Conservation (phyloP, 2,888 invertebrate species). For the Hemithea aestivaria region DNA sequence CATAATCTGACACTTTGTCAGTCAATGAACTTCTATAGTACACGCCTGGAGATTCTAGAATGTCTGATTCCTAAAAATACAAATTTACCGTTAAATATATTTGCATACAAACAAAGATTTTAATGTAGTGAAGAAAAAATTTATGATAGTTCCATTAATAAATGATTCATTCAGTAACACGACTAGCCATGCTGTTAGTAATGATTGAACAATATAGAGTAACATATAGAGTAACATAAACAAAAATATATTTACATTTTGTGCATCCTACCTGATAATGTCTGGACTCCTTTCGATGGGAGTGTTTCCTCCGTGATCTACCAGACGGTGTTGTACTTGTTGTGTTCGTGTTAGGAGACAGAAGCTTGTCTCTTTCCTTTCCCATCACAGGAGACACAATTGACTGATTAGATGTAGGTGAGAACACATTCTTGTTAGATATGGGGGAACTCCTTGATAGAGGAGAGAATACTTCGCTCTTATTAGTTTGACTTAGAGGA, state of each 20-base stretch:
- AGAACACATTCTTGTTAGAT: conserved; percentile 68
- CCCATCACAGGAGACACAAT: conserved; percentile 63
- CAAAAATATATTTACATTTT: conserved; percentile 12
- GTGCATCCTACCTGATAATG: conserved; percentile 82
- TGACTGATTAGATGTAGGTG: conserved; percentile 70
- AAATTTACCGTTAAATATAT: too few relatives aligned
- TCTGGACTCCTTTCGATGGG: conserved; percentile 82
- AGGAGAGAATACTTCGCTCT: conserved; percentile 72
- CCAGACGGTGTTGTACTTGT: conserved; percentile 78
- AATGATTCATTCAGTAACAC: conserved; percentile 13
- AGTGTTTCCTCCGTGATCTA: conserved; percentile 77
- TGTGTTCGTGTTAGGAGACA: conserved; percentile 71
- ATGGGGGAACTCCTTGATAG: conserved; percentile 70
- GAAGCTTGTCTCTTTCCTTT: conserved; percentile 63
- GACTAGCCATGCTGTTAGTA: conserved; percentile 49
- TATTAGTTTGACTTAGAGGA: conserved; percentile 72
- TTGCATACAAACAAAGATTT: too few relatives aligned
- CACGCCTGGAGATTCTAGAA: conserved; percentile 88
- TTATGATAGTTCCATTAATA: too few relatives aligned
- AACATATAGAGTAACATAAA: too few relatives aligned
- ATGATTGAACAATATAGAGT: conserved; percentile 30
- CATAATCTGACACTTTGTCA: conserved; percentile 96
- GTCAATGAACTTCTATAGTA: conserved; percentile 92
- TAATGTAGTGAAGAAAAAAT: too few relatives aligned
- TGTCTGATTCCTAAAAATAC: conserved; percentile 84